These are phyloP conservation scores for Capitella teleta DNA, from an alignment of 1,140 invertebrate species.

Conservation along the genomic window DNA sequence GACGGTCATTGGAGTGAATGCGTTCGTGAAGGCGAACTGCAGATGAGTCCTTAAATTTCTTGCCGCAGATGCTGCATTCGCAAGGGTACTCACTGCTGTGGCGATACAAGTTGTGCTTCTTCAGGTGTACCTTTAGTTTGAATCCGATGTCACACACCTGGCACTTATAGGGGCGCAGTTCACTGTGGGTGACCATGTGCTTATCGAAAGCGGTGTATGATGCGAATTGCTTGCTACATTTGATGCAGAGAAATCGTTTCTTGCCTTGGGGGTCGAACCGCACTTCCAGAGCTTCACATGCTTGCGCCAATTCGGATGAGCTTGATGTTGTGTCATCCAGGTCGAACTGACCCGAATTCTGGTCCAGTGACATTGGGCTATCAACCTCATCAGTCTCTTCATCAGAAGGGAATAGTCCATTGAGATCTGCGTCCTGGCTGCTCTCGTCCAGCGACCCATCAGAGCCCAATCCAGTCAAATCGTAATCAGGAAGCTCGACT, in stretches of 20 bases:
- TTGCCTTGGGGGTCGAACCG: not conserved
- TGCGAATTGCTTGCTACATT: conserved; percentile 11
- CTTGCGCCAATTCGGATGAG: not conserved
- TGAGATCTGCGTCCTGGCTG: not conserved
- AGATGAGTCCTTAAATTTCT: conserved; percentile 14
- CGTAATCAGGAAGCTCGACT: not conserved
- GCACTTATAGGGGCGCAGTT: conserved; percentile 9
- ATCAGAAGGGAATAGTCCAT: too few species aligned
- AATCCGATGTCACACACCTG: conserved; percentile 9
- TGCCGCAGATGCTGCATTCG: conserved; percentile 15
- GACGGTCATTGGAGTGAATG: conserved; percentile 13
- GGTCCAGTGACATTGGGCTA: not conserved
- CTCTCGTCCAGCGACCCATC: not conserved
- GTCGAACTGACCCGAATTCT: not conserved
- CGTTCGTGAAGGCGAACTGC: conserved; percentile 12
- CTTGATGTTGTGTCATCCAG: not conserved
- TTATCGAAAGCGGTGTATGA: conserved; percentile 6
- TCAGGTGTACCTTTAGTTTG: conserved; percentile 15
- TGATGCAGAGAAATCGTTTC: not conserved
- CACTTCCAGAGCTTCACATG: not conserved
- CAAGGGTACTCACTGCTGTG: conserved; percentile 13
- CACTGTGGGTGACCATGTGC: conserved; percentile 6
- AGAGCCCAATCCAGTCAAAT: not conserved
- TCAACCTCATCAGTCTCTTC: not conserved
- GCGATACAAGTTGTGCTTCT: conserved; percentile 13